Evolutionary conservation across 2,797 vertebrate genomes (phyloP).

Genomic region (Clarias laeviceps): DNA sequence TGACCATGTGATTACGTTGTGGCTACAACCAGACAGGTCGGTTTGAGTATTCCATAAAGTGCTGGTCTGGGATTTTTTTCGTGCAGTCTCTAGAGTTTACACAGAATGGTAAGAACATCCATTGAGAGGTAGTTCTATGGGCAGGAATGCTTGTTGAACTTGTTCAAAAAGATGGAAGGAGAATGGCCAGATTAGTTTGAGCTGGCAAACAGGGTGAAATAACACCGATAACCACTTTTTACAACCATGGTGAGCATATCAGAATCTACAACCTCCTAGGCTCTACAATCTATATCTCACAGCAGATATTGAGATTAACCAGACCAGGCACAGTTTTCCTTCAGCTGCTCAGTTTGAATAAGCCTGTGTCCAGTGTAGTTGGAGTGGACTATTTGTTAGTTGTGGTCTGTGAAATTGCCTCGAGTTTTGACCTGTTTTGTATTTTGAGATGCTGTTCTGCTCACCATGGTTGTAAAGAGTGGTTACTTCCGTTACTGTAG

Average conservation of each 20-base stretch:
- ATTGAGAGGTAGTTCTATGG: background rate
- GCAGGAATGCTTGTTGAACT: background rate
- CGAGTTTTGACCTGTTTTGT: background rate
- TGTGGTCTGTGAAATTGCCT: background rate
- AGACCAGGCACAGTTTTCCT: background rate
- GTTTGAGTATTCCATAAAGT: background rate
- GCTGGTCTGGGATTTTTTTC: background rate
- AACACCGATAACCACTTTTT: background rate
- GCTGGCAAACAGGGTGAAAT: background rate
- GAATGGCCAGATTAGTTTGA: too few species aligned
- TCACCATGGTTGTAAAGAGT: background rate
- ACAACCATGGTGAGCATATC: background rate
- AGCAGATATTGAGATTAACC: background rate
- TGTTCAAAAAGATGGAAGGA: background rate
- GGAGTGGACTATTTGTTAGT: background rate
- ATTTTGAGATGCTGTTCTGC: background rate
- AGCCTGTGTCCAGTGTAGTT: background rate
- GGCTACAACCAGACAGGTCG: background rate
- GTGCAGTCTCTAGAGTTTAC: background rate
- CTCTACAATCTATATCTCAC: background rate
- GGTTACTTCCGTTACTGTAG: background rate
- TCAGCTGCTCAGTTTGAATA: background rate
- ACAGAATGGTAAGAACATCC: background rate
- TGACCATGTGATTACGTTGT: background rate
- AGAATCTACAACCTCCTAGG: background rate